A percentile compares a stretch with the other conserved stretches of the same genome.
phyloP scores from a whole-genome alignment of 2,797 vertebrate species.

The Eutrigla gurnardus region DNA sequence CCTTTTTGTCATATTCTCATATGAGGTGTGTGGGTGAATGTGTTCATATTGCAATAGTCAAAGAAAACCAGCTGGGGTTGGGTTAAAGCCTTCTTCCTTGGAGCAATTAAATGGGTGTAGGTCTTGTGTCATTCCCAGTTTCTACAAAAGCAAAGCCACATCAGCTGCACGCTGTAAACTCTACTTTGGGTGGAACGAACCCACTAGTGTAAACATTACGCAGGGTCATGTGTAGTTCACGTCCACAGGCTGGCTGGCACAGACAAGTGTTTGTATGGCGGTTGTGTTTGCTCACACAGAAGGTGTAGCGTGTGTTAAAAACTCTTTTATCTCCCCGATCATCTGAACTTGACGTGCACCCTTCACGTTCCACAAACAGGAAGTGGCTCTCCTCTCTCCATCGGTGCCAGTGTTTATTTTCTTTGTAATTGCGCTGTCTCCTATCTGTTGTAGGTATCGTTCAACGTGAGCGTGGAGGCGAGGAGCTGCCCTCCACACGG shows the following conservation, averaged over 20 bases:
- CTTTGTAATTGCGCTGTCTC: neutral
- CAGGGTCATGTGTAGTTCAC: constrained; percentile 51
- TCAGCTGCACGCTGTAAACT: constrained; percentile 29
- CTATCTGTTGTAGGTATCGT: constrained; percentile 87
- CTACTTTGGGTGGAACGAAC: constrained; percentile 15
- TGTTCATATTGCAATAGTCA: constrained; percentile 37
- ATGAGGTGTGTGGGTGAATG: neutral
- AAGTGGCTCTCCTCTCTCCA: neutral
- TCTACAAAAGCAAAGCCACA: constrained; percentile 33
- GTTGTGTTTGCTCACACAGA: neutral
- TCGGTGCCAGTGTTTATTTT: neutral
- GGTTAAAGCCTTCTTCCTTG: constrained; percentile 64
- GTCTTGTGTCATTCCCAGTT: constrained; percentile 43
- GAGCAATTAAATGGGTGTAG: constrained; percentile 67
- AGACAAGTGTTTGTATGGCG: neutral
- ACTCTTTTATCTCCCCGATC: neutral
- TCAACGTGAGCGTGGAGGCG: constrained; percentile 91
- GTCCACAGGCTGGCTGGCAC: constrained; percentile 10
- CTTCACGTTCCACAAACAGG: constrained; percentile 4
- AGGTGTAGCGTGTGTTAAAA: neutral
- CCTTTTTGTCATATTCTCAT: neutral
- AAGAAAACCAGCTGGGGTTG: constrained; percentile 20
- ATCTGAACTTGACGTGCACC: constrained; percentile 19
- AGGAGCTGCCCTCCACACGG: constrained; percentile 86
- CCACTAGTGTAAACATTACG: constrained; percentile 29